Evolutionary conservation across 2,113 vertebrate genomes (phyloP).

Genomic region (Eupsittula cactorum): DNA sequence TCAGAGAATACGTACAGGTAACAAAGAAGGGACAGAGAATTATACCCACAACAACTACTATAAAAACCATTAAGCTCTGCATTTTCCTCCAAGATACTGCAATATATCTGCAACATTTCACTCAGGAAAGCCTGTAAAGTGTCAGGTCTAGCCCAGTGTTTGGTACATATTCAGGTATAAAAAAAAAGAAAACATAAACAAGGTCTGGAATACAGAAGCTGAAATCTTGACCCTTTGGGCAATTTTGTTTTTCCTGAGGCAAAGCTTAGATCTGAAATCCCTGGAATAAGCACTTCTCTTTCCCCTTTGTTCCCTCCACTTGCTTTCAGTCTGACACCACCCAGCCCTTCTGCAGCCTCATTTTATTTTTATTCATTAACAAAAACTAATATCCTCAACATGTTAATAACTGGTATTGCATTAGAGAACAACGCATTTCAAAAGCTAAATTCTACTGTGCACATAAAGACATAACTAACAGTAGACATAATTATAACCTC

Average conservation of each 20-base stretch:
- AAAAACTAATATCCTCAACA: slow-evolving; percentile 48
- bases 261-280: not conserved
- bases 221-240: not conserved
- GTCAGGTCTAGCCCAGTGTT: not conserved
- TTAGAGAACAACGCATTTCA: slow-evolving; percentile 36
- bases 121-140: not conserved
- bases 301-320: not conserved
- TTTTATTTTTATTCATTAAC: slow-evolving; percentile 36
- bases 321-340: not conserved
- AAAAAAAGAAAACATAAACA: not conserved
- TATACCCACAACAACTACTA: not conserved
- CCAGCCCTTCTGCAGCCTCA: not conserved
- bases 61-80: not conserved
- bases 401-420: slow-evolving; percentile 44
- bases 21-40: not conserved
- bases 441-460: slow-evolving; percentile 44
- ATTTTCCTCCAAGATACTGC: not conserved
- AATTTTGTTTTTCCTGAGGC: slow-evolving; percentile 1
- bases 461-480: slow-evolving; percentile 23
- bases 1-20: not conserved
- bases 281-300: not conserved
- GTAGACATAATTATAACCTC: slow-evolving; percentile 60
- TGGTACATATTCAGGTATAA: not conserved
- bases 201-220: not conserved
- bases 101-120: not conserved